phyloP scores from a whole-genome alignment of 2,113 vertebrate genomes.

The Tauraco erythrolophus region DNA sequence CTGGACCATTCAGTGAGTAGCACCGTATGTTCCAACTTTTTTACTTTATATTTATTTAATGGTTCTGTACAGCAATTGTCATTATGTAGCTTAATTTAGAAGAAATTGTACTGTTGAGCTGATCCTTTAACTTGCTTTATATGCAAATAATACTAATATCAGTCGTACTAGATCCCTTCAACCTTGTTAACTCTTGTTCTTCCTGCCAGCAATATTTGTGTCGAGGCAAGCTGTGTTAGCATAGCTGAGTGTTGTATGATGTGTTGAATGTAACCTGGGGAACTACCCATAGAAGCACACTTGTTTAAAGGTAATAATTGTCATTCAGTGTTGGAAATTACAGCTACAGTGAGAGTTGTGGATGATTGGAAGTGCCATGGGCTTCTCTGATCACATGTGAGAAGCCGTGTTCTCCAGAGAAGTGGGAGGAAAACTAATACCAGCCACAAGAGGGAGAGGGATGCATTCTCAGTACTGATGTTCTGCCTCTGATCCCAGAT shows the following conservation, averaged over 20 bases:
- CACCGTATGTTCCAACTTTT: slow-evolving; percentile 84
- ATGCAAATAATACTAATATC: not conserved
- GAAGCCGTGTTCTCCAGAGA: not conserved
- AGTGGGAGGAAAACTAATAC: not conserved
- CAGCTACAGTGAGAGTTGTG: not conserved
- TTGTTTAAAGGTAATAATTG: not conserved
- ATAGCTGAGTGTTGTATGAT: not conserved
- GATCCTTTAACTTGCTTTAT: not conserved
- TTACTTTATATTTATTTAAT: slow-evolving; percentile 65
- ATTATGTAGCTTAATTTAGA: not conserved
- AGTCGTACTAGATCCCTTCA: not conserved
- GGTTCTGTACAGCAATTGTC: not conserved
- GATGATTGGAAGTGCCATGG: not conserved
- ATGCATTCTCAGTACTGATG: not conserved
- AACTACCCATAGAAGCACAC: not conserved
- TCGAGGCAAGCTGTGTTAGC: not conserved
- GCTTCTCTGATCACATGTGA: not conserved
- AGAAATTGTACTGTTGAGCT: not conserved
- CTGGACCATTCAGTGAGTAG: slow-evolving; percentile 98
- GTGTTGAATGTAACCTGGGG: not conserved
- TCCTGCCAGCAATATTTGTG: not conserved
- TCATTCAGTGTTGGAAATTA: not conserved
- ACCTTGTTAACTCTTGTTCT: not conserved
- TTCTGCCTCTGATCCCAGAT: not conserved
- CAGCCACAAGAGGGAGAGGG: slow-evolving; percentile 53